Base-by-base conservation (phyloP, 2,113 vertebrate species). In the Pangasianodon gigas region DNA sequence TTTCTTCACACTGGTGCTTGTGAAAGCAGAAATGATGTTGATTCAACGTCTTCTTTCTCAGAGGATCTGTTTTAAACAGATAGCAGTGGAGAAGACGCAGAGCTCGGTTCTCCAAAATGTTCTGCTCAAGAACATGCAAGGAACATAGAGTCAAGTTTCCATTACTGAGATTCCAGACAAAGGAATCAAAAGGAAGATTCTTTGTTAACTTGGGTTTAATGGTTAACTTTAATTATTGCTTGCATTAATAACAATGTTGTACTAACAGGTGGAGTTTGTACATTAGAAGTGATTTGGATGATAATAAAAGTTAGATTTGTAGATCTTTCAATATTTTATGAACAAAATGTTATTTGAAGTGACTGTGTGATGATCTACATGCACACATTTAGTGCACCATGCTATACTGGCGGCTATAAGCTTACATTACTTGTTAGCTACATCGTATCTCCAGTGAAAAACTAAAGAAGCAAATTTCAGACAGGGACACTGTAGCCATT, bases 1-100 rank as follows among this genome's bases (percentile, higher is more conserved):
- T 93, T 46, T 29, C 44, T 86, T 74, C 93, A 94, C 94, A 93
- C 89, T 89, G 88, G 90, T 89, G 93, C 93, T 93, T 90, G 93
- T 90, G 89, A 92, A 95, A 94, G 94, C 93, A 95, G 94, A 95
- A 95, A 92, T 89, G 90, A 79, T 10, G 88, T 84, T 89, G 79
- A 90, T 90, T 93, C 91, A 94, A 92, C 91, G 91, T 80, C 87
- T n/a, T 87, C 69, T 83, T 83, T 54, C 41, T 85, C 19, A 44
- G 44, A 80, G 88, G 58, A 90, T 81, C 56, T 65, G 60, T 46
- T 87, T 29, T 9, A 58, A 44, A 60, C 56, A 60, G 37, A 44
- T 37, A 44, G 62, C 32, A 69, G 62, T 5, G 16, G 56, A 84
- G 62, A 41, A 88, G 87, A 46, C 71, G 84, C 62, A 67, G 13